A percentile compares a stretch with the other conserved stretches of the same genome.
Evolutionary conservation across 2,113 vertebrate species (phyloP).

Genomic region (Centropus unirufus): DNA sequence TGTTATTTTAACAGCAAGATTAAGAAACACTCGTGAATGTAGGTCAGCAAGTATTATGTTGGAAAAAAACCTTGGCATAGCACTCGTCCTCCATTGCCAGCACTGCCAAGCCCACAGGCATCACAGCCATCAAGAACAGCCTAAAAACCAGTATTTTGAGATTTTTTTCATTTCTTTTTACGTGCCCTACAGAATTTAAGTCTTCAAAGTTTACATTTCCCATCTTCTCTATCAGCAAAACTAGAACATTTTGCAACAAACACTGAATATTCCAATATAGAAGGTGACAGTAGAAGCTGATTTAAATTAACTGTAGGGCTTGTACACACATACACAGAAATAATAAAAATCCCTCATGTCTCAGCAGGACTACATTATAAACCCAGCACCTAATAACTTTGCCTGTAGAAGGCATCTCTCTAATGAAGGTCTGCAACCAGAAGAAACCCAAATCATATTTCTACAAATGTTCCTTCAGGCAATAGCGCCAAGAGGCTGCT

Average conservation of each 20-base stretch:
- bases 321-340: not conserved
- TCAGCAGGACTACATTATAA: not conserved
- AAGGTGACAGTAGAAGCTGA: not conserved
- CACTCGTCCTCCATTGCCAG: not conserved
- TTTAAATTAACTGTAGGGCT: not conserved
- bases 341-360: not conserved
- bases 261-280: not conserved
- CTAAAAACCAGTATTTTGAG: not conserved
- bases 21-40: slow-evolving; percentile 61
- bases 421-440: not conserved
- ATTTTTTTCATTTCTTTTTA: not conserved
- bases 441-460: not conserved
- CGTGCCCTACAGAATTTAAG: not conserved
- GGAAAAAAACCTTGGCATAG: slow-evolving; percentile 26
- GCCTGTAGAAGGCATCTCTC: not conserved
- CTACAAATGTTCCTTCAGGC: not conserved
- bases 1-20: slow-evolving; percentile 65
- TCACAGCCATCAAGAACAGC: not conserved
- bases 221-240: not conserved
- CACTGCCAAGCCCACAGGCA: slow-evolving; percentile 34
- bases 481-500: not conserved
- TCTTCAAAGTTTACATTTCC: not conserved
- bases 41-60: slow-evolving; percentile 57
- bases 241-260: not conserved
- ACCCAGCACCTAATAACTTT: not conserved